These are phyloP conservation scores for Ectobius pallidus DNA, from an alignment of 2,888 invertebrate genomes.

Conservation along the genomic window DNA sequence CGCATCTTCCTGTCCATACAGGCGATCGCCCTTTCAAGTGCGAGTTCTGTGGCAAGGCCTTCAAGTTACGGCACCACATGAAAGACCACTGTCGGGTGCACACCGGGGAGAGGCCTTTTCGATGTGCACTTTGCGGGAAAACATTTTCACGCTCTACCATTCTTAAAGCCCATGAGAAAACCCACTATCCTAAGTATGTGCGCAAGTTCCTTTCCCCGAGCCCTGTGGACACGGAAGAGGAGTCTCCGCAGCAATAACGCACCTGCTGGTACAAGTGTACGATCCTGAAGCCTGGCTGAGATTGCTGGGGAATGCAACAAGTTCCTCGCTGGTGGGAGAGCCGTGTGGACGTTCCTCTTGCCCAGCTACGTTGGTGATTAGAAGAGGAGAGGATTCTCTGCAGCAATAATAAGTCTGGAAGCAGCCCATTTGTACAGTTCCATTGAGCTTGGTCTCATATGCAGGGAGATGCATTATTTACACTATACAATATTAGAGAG, in stretches of 20 bases:
- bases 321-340: neutral
- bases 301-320: neutral
- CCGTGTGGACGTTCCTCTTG: conserved; percentile 72
- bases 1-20: conserved; percentile 87
- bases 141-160: conserved; percentile 91
- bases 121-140: conserved; percentile 87
- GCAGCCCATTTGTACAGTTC: conserved; percentile 35
- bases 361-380: conserved; percentile 84
- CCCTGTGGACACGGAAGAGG: conserved; percentile 82
- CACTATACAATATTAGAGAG: conserved; percentile 36
- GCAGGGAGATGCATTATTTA: conserved; percentile 39
- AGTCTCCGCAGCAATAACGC: conserved; percentile 63
- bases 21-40: conserved; percentile 92
- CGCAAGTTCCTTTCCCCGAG: conserved; percentile 88
- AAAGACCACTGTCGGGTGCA: conserved; percentile 93
- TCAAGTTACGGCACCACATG: conserved; percentile 92
- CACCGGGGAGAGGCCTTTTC: conserved; percentile 89
- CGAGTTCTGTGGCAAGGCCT: conserved; percentile 93
- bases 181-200: conserved; percentile 90
- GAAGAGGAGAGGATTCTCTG: conserved; percentile 77
- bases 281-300: neutral
- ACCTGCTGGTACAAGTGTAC: conserved; percentile 24
- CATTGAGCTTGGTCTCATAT: conserved; percentile 33
- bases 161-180: conserved; percentile 91
- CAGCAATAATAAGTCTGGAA: conserved; percentile 37